These are phyloP conservation scores for Premnoplex brunnescens DNA, from an alignment of 2,797 vertebrate species.

Conservation along the genomic window DNA sequence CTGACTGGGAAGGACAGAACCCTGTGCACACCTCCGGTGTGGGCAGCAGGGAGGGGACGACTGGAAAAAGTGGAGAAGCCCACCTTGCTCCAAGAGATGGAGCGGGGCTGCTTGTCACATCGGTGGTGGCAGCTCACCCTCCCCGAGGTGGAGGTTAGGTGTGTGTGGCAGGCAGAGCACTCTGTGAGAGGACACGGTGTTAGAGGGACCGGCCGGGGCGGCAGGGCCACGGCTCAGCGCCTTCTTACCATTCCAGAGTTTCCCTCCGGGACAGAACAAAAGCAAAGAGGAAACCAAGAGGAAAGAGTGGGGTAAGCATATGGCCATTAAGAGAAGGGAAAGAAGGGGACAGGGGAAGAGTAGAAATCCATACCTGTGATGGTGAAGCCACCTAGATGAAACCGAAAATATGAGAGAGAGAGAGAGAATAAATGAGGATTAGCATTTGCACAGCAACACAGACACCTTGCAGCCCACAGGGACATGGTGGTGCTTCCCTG, in stretches of 20 bases:
- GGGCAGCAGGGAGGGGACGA: background rate
- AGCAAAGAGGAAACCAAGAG: conserved; percentile 63
- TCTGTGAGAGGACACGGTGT: conserved; percentile 13
- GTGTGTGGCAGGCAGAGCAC: conserved; percentile 24
- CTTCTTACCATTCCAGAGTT: conserved; percentile 79
- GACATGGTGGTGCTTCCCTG: background rate
- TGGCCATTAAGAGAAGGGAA: background rate
- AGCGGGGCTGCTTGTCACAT: accelerated
- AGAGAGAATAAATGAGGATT: conserved; percentile 45
- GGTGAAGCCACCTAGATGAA: conserved; percentile 81
- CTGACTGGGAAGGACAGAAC: background rate
- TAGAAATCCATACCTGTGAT: conserved; percentile 81
- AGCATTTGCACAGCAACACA: background rate
- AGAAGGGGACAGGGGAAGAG: background rate
- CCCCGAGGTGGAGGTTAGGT: background rate
- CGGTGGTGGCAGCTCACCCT: background rate
- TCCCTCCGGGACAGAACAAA: conserved; percentile 74
- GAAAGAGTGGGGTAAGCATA: conserved; percentile 36
- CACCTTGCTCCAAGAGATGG: background rate
- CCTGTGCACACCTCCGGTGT: background rate
- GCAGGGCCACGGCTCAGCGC: accelerated
- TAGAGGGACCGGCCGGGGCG: background rate
- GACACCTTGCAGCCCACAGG: background rate
- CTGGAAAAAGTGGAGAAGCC: background rate
- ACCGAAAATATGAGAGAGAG: conserved; percentile 37